Percentiles rank a stretch among this genome's conserved stretches.
Conservation (phyloP, 2,113 vertebrate species). For the Ornithorhynchus anatinus region DNA sequence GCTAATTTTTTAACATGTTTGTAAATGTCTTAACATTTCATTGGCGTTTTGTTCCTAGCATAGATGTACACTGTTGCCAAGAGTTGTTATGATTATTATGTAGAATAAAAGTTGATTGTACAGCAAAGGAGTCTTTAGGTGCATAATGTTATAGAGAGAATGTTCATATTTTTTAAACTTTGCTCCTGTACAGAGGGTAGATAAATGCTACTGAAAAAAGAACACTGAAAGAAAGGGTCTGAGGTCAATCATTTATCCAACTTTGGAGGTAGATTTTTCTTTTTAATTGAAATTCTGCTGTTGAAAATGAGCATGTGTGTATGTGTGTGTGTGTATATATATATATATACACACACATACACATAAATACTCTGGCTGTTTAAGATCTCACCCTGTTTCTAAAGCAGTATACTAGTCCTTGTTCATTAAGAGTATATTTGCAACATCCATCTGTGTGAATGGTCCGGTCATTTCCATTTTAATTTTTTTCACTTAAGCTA, state of each 20-base stretch:
- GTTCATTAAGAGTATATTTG: too few species aligned
- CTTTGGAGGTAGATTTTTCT: neutral
- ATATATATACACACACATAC: too few species aligned
- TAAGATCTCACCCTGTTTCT: too few species aligned
- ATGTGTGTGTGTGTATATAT: too few species aligned
- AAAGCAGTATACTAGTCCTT: too few species aligned
- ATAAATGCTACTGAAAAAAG: neutral
- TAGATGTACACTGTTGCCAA: constrained; percentile 44
- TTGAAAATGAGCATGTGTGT: too few species aligned
- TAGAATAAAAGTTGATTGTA: constrained; percentile 43
- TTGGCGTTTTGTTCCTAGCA: constrained; percentile 39
- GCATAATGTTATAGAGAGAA: constrained; percentile 22
- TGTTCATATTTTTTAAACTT: constrained; percentile 15
- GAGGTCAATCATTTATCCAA: constrained; percentile 1
- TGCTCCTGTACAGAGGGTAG: neutral
- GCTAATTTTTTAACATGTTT: constrained; percentile 9
- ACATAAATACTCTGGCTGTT: too few species aligned
- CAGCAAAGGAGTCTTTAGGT: constrained; percentile 28
- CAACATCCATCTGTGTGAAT: too few species aligned
- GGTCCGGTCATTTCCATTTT: too few species aligned
- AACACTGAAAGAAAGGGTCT: neutral
- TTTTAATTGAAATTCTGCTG: neutral
- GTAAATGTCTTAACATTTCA: constrained; percentile 25
- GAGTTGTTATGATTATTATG: constrained; percentile 1
- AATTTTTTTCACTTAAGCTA: too few species aligned